Percentiles rank a stretch among this genome's conserved stretches.
phyloP scores from a whole-genome alignment of 2,888 invertebrate species.

The Cryptocephalus primarius region DNA sequence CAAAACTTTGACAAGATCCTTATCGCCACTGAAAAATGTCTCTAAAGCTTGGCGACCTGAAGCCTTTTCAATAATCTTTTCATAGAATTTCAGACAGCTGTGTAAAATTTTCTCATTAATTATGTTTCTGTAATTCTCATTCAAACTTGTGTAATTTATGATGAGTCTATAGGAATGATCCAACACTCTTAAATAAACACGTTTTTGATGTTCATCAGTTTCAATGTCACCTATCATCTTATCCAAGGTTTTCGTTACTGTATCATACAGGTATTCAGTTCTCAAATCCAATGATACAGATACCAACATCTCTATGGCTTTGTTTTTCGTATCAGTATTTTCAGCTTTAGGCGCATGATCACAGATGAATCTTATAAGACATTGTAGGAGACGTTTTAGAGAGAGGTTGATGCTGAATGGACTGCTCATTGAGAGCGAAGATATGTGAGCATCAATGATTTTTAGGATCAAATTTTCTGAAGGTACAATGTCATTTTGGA shows the following conservation, averaged over 20 bases:
- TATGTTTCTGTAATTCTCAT: slow-evolving; percentile 18
- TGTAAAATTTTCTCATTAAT: slow-evolving; percentile 52
- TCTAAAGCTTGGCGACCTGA: slow-evolving; percentile 74
- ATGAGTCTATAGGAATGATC: slow-evolving; percentile 56
- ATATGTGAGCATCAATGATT: slow-evolving; percentile 56
- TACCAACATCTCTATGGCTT: slow-evolving; percentile 57
- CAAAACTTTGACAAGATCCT: slow-evolving; percentile 65
- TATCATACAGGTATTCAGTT: slow-evolving; percentile 61
- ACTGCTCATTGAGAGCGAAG: slow-evolving; percentile 49
- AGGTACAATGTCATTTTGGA: slow-evolving; percentile 68
- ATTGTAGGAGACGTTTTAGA: slow-evolving; percentile 52
- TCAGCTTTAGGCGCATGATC: slow-evolving; percentile 53
- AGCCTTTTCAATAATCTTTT: slow-evolving; percentile 71
- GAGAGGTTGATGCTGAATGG: slow-evolving; percentile 50
- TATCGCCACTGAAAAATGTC: slow-evolving; percentile 62
- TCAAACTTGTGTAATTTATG: slow-evolving; percentile 44
- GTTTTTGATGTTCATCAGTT: slow-evolving; percentile 52
- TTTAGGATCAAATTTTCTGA: slow-evolving; percentile 74
- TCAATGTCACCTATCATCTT: slow-evolving; percentile 51
- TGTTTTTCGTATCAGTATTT: slow-evolving; percentile 49
- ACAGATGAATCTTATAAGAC: slow-evolving; percentile 52
- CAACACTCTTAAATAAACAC: slow-evolving; percentile 51
- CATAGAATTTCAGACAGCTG: slow-evolving; percentile 73
- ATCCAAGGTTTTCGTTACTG: slow-evolving; percentile 50
- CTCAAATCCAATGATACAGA: slow-evolving; percentile 68